A percentile compares a stretch with the other conserved stretches of the same genome.
Conservation (phyloP, 1,140 invertebrate species). For the Cotesia vestalis region DNA sequence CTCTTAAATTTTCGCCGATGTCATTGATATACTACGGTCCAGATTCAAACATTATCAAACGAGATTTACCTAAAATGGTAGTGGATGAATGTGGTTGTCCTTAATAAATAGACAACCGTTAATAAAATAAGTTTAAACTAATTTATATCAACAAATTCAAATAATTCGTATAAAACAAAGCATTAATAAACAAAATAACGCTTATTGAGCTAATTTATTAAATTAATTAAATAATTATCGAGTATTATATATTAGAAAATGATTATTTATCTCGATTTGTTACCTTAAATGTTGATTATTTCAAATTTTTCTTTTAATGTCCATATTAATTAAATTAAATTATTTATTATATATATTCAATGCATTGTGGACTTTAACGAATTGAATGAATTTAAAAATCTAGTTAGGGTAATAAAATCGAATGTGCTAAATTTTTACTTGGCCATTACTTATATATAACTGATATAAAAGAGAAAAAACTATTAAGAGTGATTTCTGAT, state of each 20-base stretch:
- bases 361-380: no score
- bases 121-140: not conserved
- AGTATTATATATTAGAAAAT: no score
- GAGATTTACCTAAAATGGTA: slow-evolving; percentile 95
- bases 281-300: no score
- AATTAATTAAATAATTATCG: no score
- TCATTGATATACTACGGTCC: slow-evolving; percentile 93
- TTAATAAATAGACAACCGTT: slow-evolving; percentile 58
- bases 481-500: not conserved
- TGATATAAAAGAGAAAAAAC: no score
- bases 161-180: not conserved
- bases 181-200: no score
- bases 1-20: slow-evolving; percentile 90
- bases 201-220: no score
- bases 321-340: no score
- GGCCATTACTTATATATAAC: no score
- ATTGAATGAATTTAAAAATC: not conserved
- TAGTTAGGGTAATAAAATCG: slow-evolving; percentile 36
- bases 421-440: slow-evolving; percentile 14
- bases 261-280: no score
- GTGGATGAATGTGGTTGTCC: slow-evolving; percentile 96
- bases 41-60: slow-evolving; percentile 90
- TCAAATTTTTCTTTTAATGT: no score
- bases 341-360: no score
- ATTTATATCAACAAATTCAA: not conserved